Percentiles rank a stretch among this genome's conserved stretches.
Conservation (phyloP, 2,113 vertebrate species). For the Burhinus bistriatus region DNA sequence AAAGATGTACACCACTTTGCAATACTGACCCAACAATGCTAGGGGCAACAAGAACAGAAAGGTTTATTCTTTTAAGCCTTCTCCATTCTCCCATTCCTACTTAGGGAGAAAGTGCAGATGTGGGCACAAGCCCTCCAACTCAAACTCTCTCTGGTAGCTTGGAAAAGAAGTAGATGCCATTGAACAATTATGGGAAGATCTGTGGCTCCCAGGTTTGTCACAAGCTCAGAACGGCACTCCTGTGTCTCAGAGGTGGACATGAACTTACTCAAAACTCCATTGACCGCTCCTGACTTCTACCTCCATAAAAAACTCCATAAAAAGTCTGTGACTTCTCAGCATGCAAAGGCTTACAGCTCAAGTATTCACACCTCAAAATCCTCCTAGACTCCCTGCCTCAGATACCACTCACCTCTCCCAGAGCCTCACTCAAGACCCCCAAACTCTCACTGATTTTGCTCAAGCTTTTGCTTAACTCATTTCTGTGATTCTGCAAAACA, state of each 20-base stretch:
- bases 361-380: background rate
- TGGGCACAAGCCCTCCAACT: background rate
- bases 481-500: background rate
- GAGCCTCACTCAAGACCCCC: background rate
- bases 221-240: background rate
- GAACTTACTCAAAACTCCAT: background rate
- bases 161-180: background rate
- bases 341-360: background rate
- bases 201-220: background rate
- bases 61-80: background rate
- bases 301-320: background rate
- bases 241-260: too few relatives aligned
- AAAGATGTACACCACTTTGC: fast-evolving
- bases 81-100: background rate
- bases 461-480: background rate
- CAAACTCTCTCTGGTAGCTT: background rate
- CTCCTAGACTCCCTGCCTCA: background rate
- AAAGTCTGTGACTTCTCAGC: background rate
- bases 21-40: background rate
- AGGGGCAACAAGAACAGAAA: background rate
- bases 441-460: background rate
- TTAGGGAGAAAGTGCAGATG: background rate
- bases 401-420: background rate
- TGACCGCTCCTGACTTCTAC: background rate
- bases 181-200: background rate